Base-by-base conservation (phyloP, 2,797 vertebrate species). In the Hafferia zeledoni region DNA sequence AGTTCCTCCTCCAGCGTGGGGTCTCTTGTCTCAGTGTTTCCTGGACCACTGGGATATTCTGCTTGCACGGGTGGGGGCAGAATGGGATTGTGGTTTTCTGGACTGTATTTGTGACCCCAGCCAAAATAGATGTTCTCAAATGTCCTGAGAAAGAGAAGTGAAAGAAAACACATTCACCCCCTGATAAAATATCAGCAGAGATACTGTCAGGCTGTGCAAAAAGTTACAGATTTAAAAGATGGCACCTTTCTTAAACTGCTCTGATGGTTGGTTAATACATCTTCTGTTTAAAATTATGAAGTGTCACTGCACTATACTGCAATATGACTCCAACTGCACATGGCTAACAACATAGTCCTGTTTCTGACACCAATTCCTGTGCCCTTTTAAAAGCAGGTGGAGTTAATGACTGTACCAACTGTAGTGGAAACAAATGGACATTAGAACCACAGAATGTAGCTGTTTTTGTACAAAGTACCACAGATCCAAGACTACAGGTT, bases 81-180 rank as follows among this genome's bases (percentile, higher is more conserved):
- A 2, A 96, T 37, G 1, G 99, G 99, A 44, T 67, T 97, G 87
- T 98, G 98, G 59, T 96, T 97, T 30, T 98, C 98, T 3, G 98
- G 97, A n/a, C 92, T 94, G 85, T 98, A 99, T 96, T 99, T 99
- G 94, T 98, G 96, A 69, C 99, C 99, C 99, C 99, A 99, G 78
- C 99, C 99, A 63, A 99, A 91, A 92, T 99, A 99, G 69, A 99
- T 97, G 96, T 99, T 99, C 71, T 98, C 99, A 98, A 99, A 99
- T 83, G 98, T 99, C 94, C 99, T 99, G 71, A 61, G 72, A 60
- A 69, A 78, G 43, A 82, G 71, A 87, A 77, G 43, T 13, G 25
- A 94, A 91, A 81, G 25, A 57, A 86, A 28, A 90, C n/a, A 31
- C 18, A 12, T 49, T 67, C 60, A 85, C 30, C 79, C 15, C 15